Evolutionary conservation across 2,797 vertebrate genomes (phyloP).

Genomic region (Fratercula arctica): DNA sequence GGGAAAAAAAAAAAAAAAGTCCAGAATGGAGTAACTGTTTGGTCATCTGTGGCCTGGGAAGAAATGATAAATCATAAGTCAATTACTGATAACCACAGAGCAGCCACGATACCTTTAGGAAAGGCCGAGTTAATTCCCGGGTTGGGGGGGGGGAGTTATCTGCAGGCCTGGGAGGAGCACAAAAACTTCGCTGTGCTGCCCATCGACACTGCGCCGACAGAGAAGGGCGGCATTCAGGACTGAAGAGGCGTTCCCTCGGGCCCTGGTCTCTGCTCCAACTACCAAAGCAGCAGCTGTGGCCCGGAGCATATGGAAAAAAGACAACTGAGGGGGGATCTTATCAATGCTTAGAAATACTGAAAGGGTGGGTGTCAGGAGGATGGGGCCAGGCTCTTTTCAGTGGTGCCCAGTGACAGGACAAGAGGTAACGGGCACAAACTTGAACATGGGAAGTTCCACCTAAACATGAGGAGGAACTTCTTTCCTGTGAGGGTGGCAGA

Average conservation of each 20-base stretch:
- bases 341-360: too few species aligned
- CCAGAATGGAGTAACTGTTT: background rate
- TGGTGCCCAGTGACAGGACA: too few species aligned
- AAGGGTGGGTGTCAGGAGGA: too few species aligned
- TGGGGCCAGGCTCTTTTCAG: too few species aligned
- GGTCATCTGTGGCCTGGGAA: background rate
- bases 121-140: background rate
- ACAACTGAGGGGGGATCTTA: too few species aligned
- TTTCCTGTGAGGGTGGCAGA: too few species aligned
- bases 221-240: accelerated
- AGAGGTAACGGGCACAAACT: too few species aligned
- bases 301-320: background rate
- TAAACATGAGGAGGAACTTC: too few species aligned
- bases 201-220: background rate
- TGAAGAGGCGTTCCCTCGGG: accelerated
- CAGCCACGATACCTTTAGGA: background rate
- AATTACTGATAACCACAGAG: background rate
- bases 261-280: background rate
- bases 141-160: background rate
- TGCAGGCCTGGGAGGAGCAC: background rate
- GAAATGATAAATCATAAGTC: background rate
- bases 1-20: too few species aligned
- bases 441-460: too few species aligned
- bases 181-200: background rate
- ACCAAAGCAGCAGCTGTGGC: background rate